These are phyloP conservation scores for Ammospiza nelsoni DNA, from an alignment of 2,113 vertebrate species.

Conservation along the genomic window DNA sequence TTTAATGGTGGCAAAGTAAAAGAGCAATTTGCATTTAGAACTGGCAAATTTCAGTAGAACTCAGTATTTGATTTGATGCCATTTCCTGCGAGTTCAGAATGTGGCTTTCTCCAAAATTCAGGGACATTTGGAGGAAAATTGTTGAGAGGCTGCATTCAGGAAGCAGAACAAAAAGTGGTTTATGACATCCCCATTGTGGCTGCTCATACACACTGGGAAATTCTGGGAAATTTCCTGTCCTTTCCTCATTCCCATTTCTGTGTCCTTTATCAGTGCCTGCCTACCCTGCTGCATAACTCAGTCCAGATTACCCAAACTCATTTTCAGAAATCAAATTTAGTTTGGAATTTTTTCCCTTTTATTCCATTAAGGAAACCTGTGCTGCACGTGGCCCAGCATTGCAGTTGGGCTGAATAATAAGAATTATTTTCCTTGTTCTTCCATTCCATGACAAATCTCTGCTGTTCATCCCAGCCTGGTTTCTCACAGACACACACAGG, in stretches of 20 bases:
- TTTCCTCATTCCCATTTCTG: background rate
- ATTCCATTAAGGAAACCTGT: background rate
- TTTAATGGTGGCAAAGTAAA: slow-evolving; percentile 18
- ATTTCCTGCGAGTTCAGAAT: background rate
- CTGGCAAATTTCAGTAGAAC: background rate
- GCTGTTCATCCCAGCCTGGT: background rate
- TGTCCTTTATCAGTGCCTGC: background rate
- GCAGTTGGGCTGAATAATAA: background rate
- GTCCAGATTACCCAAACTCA: background rate
- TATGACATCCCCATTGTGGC: background rate
- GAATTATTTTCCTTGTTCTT: background rate
- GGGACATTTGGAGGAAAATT: background rate
- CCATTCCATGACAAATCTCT: background rate
- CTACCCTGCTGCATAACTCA: background rate
- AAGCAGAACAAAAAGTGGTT: background rate
- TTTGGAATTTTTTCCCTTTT: background rate
- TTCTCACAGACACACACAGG: background rate
- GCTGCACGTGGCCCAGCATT: background rate
- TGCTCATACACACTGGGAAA: background rate
- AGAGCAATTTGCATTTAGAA: background rate
- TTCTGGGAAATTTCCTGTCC: background rate
- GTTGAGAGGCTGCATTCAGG: background rate
- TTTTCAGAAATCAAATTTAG: background rate
- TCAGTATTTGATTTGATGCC: background rate
- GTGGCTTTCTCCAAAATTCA: background rate